A percentile compares a stretch with the other conserved stretches of the same genome.
Conservation (phyloP, 2,113 vertebrate genomes). For the Dolichotis patagonum region DNA sequence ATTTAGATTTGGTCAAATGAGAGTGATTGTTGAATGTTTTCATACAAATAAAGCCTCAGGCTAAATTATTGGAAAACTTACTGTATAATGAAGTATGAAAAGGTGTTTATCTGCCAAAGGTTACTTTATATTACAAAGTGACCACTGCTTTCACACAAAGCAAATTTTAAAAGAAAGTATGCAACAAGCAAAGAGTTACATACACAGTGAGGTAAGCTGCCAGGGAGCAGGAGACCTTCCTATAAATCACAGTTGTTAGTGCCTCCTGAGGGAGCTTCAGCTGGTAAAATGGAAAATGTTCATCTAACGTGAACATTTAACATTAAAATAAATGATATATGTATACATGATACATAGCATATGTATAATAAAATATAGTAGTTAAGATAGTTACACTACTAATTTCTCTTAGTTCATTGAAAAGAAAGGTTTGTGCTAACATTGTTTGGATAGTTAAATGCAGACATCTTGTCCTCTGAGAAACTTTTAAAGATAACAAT, state of each 20-base stretch:
- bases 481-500: too few relatives aligned
- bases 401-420: too few relatives aligned
- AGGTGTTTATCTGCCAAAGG: neutral
- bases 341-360: too few relatives aligned
- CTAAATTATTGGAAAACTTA: neutral
- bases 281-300: neutral
- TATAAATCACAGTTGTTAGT: slow-evolving; percentile 63
- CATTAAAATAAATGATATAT: too few relatives aligned
- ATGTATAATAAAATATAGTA: too few relatives aligned
- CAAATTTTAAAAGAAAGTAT: neutral
- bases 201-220: neutral
- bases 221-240: neutral
- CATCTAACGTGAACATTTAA: too few relatives aligned
- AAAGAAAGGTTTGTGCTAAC: too few relatives aligned
- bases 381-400: too few relatives aligned
- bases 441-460: too few relatives aligned
- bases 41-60: neutral
- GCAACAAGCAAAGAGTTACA: slow-evolving; percentile 7
- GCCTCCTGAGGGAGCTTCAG: slow-evolving; percentile 16
- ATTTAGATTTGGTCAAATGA: neutral
- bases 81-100: slow-evolving; percentile 29
- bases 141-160: neutral
- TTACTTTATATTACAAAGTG: neutral
- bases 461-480: too few relatives aligned
- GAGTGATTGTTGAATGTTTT: neutral